A percentile compares a stretch with the other conserved stretches of the same genome.
Evolutionary conservation across 1,140 invertebrate species (phyloP).

Genomic region (Drosophila seguyi): DNA sequence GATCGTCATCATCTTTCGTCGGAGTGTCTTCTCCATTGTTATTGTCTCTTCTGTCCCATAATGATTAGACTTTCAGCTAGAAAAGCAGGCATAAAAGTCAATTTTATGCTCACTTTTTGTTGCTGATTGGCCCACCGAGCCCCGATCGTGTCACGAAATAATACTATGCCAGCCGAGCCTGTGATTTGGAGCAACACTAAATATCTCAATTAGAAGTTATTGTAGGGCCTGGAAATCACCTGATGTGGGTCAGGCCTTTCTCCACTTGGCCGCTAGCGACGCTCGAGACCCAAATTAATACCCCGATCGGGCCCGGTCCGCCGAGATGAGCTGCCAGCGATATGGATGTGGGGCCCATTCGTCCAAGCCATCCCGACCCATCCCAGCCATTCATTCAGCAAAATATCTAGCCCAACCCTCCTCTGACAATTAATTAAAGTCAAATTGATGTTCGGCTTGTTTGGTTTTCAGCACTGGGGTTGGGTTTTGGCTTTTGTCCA

Average conservation of each 20-base stretch:
- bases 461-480: slow-evolving; percentile 3
- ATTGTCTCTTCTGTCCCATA: slow-evolving; percentile 72
- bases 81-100: slow-evolving; percentile 78
- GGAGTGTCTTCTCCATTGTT: slow-evolving; percentile 39
- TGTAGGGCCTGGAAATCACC: slow-evolving; percentile 55
- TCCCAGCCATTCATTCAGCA: slow-evolving; percentile 63
- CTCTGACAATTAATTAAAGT: slow-evolving; percentile 80
- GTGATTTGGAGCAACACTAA: slow-evolving; percentile 81
- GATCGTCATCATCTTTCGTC: slow-evolving; percentile 35
- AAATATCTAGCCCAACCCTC: slow-evolving; percentile 67
- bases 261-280: slow-evolving; percentile 32
- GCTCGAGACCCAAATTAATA: slow-evolving; percentile 56
- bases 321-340: slow-evolving; percentile 58
- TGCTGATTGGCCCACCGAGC: slow-evolving; percentile 60
- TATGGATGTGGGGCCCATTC: slow-evolving; percentile 33
- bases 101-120: slow-evolving; percentile 81
- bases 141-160: slow-evolving; percentile 65
- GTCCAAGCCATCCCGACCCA: slow-evolving; percentile 50
- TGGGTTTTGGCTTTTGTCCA: slow-evolving; percentile 9
- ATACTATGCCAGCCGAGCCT: slow-evolving; percentile 22
- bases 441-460: slow-evolving; percentile 48
- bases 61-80: slow-evolving; percentile 78
- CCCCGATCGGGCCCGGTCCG: slow-evolving; percentile 18
- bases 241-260: slow-evolving; percentile 76
- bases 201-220: slow-evolving; percentile 79